phyloP scores from a whole-genome alignment of 1,140 invertebrate species.

The Aricia agestis region DNA sequence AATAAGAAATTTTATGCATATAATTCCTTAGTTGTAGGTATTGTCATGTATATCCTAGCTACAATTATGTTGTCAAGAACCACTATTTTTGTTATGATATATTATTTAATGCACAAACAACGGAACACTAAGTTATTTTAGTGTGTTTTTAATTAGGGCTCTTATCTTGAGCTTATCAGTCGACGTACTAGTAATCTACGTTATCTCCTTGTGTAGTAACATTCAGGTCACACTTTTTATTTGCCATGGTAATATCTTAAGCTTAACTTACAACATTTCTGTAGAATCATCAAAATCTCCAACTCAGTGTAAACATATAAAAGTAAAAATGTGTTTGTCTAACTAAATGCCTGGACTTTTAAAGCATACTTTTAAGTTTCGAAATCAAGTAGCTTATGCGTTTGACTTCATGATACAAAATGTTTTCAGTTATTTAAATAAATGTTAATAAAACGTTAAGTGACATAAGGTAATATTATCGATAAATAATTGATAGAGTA shows the following conservation, averaged over 20 bases:
- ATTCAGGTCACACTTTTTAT: slow-evolving; percentile 45
- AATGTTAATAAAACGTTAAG: too few species aligned
- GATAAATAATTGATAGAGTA: slow-evolving; percentile 15
- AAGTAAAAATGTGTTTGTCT: not conserved
- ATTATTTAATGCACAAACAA: too few species aligned
- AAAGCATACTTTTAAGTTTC: too few species aligned
- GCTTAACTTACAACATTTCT: not conserved
- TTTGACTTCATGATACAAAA: too few species aligned
- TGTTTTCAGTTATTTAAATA: too few species aligned
- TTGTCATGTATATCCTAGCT: too few species aligned
- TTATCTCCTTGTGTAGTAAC: slow-evolving; percentile 46
- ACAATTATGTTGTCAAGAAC: too few species aligned
- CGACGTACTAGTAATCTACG: slow-evolving; percentile 58
- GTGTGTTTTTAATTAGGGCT: slow-evolving; percentile 38
- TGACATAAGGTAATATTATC: not conserved
- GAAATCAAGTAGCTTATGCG: too few species aligned
- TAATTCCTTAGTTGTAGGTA: too few species aligned
- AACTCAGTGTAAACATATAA: not conserved
- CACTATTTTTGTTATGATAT: too few species aligned
- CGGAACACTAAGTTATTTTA: slow-evolving; percentile 6
- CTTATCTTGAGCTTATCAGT: slow-evolving; percentile 57
- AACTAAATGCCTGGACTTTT: not conserved
- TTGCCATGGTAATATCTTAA: not conserved
- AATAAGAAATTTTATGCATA: too few species aligned
- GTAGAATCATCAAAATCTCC: not conserved